These are phyloP conservation scores for Aphidius colemani DNA, from an alignment of 2,888 invertebrate genomes.

Conservation along the genomic window DNA sequence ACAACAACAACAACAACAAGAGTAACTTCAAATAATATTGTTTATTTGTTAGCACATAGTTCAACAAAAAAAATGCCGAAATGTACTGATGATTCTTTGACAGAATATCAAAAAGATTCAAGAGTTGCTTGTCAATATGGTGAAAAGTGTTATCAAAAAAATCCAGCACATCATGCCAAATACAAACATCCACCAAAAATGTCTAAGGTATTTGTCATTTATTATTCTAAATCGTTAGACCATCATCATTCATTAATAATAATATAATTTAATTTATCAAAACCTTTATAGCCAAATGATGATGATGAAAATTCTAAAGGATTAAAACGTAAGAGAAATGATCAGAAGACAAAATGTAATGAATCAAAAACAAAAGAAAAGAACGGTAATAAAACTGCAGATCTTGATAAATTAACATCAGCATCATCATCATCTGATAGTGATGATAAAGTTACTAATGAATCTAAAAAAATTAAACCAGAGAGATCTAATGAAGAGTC, in stretches of 20 bases:
- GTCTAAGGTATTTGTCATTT: slow-evolving; percentile 25
- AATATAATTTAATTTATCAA: not conserved
- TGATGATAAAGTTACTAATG: slow-evolving; percentile 10
- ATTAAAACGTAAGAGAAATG: slow-evolving; percentile 31
- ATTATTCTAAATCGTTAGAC: slow-evolving; percentile 23
- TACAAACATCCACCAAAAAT: slow-evolving; percentile 75
- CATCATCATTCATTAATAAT: no score
- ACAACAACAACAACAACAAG: not conserved
- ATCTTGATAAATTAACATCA: no score
- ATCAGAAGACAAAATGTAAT: not conserved
- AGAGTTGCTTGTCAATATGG: slow-evolving; percentile 78
- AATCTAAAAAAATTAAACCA: not conserved
- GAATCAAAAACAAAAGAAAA: no score
- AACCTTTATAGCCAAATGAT: slow-evolving; percentile 1
- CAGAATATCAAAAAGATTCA: slow-evolving; percentile 47
- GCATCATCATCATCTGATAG: not conserved
- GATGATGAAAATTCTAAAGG: slow-evolving; percentile 26
- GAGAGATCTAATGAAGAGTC: no score
- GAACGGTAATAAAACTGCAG: no score
- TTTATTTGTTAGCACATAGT: slow-evolving; percentile 34
- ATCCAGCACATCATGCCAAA: slow-evolving; percentile 72
- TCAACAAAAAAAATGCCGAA: slow-evolving; percentile 6
- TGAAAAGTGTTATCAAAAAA: slow-evolving; percentile 79
- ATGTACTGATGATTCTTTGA: slow-evolving; percentile 26
- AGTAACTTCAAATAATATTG: not conserved